These are phyloP conservation scores for Prunella fulvescens DNA, from an alignment of 2,113 vertebrate species.

Conservation along the genomic window DNA sequence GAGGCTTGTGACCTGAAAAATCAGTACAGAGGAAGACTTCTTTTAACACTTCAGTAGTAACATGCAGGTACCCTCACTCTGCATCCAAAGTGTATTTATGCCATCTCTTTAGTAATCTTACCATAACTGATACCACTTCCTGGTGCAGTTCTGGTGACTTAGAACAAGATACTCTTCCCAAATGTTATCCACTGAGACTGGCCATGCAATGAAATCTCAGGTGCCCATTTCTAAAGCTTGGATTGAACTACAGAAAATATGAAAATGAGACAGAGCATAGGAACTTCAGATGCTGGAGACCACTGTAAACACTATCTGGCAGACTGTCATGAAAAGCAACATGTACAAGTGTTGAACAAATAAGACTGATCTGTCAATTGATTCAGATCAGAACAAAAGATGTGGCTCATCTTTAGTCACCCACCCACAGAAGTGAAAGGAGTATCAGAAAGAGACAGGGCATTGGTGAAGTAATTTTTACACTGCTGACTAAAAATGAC, in stretches of 20 bases:
- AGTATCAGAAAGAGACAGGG: not conserved
- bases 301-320: not conserved
- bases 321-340: not conserved
- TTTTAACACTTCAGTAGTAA: not conserved
- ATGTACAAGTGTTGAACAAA: not conserved
- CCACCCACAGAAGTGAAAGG: not conserved
- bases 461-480: not conserved
- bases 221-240: not conserved
- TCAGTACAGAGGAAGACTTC: not conserved
- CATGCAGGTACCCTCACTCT: not conserved
- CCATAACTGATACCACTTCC: not conserved
- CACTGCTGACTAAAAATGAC: not conserved
- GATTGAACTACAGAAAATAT: not conserved
- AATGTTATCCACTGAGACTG: not conserved
- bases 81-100: not conserved
- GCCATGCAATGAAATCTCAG: not conserved
- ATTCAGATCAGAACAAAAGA: not conserved
- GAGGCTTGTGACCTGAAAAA: not conserved
- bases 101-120: not conserved
- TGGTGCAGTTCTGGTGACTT: not conserved
- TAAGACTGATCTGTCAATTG: not conserved
- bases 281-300: not conserved
- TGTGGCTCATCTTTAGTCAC: not conserved
- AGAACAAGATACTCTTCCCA: not conserved
- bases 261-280: not conserved